phyloP scores from a whole-genome alignment of 2,113 vertebrate genomes.

The Rhynchopsitta pachyrhyncha region DNA sequence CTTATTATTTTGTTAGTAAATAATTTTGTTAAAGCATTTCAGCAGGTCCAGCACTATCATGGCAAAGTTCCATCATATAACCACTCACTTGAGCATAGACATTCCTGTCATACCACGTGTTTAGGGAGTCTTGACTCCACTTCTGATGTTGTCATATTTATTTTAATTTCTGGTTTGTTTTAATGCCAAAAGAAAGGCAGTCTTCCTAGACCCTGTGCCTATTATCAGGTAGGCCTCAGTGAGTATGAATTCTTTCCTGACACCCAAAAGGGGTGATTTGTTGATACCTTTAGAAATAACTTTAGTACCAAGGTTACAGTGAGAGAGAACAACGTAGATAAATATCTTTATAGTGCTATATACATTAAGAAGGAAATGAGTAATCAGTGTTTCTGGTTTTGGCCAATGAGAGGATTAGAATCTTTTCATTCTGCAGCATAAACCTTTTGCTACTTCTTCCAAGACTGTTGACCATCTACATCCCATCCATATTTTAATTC shows the following conservation, averaged over 20 bases:
- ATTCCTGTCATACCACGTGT: background rate
- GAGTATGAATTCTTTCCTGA: background rate
- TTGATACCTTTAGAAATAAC: background rate
- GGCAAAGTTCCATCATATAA: background rate
- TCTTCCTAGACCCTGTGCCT: background rate
- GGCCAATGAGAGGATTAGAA: background rate
- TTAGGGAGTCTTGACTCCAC: background rate
- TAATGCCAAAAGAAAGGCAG: background rate
- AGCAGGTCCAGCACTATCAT: background rate
- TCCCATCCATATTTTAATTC: background rate
- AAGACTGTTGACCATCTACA: background rate
- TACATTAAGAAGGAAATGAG: background rate
- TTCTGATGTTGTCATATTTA: background rate
- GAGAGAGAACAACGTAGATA: background rate
- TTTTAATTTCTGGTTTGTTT: background rate
- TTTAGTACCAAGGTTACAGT: background rate
- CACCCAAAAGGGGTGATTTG: background rate
- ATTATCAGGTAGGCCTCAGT: background rate
- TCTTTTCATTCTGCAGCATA: background rate
- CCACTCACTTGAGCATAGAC: background rate
- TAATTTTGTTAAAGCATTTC: background rate
- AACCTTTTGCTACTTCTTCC: background rate
- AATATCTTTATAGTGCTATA: background rate
- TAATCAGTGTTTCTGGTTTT: background rate
- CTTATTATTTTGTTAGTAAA: background rate